A percentile compares a stretch with the other conserved stretches of the same genome.
Conservation (phyloP, 1,140 invertebrate species). For the Papilio dardanus region DNA sequence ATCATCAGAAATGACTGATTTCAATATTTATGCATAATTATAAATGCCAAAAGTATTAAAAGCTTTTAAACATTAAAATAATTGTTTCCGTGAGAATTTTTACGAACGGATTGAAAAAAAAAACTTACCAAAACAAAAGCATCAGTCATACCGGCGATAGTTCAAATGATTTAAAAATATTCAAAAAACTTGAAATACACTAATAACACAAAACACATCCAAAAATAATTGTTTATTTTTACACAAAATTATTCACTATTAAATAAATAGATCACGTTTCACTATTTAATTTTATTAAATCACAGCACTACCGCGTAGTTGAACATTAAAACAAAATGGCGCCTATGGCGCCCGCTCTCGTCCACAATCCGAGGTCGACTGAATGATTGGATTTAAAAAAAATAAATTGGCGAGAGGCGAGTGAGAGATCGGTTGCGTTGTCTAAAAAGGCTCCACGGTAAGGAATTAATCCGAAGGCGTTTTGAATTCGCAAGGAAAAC, state of each 20-base stretch:
- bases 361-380: constrained; percentile 74
- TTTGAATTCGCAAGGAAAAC: constrained; percentile 72
- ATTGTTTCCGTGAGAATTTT: constrained; percentile 21
- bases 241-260: constrained; percentile 40
- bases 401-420: constrained; percentile 46
- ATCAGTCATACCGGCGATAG: constrained; percentile 39
- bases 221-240: constrained; percentile 24
- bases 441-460: constrained; percentile 53
- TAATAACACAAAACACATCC: constrained; percentile 42
- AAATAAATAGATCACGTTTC: constrained; percentile 41
- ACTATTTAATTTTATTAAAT: too few species aligned
- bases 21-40: background rate
- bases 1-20: background rate
- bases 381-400: constrained; percentile 61
- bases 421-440: constrained; percentile 67
- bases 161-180: constrained; percentile 39
- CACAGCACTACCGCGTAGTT: constrained; percentile 63
- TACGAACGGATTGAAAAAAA: constrained; percentile 28
- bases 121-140: constrained; percentile 45
- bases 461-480: constrained; percentile 65
- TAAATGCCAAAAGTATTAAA: background rate
- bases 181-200: constrained; percentile 33
- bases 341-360: constrained; percentile 54
- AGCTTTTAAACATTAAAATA: background rate
- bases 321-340: constrained; percentile 59